Conservation (phyloP, 1,140 invertebrate species). For the Dinoponera quadriceps region DNA sequence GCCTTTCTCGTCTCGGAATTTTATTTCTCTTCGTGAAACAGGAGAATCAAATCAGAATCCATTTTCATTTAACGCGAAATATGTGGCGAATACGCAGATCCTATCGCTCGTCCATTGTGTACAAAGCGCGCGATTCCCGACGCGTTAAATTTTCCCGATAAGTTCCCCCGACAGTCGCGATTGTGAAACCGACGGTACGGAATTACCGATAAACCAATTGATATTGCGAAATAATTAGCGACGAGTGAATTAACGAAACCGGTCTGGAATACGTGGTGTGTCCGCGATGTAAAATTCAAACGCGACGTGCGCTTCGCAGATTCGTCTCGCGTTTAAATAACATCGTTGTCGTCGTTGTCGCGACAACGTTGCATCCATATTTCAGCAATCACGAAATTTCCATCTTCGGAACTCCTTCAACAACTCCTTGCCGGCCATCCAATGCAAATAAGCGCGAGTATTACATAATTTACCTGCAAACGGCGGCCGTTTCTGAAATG, state of each 20-base stretch:
- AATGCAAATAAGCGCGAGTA: background rate
- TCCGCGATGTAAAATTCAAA: background rate
- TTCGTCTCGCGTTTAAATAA: background rate
- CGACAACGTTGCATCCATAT: background rate
- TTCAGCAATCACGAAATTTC: background rate
- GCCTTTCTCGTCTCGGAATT: no score
- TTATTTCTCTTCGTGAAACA: background rate
- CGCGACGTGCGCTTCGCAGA: no score
- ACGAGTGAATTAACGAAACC: slow-evolving; percentile 11
- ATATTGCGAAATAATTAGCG: no score
- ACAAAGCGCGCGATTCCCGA: no score
- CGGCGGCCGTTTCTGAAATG: slow-evolving; percentile 27
- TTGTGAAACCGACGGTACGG: background rate
- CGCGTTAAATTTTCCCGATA: slow-evolving; percentile 13
- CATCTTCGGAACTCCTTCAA: background rate
- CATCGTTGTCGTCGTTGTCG: background rate
- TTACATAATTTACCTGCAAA: slow-evolving; percentile 45
- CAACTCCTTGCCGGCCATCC: background rate
- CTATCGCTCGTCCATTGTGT: background rate
- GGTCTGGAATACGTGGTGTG: background rate
- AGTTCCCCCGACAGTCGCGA: background rate
- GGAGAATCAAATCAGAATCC: background rate
- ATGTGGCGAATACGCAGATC: background rate
- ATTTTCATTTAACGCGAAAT: slow-evolving; percentile 2
- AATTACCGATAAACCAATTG: no score